Percentiles rank a stretch among this genome's conserved stretches.
Conservation (phyloP, 2,113 vertebrate species). For the Cynopterus brachyotis region DNA sequence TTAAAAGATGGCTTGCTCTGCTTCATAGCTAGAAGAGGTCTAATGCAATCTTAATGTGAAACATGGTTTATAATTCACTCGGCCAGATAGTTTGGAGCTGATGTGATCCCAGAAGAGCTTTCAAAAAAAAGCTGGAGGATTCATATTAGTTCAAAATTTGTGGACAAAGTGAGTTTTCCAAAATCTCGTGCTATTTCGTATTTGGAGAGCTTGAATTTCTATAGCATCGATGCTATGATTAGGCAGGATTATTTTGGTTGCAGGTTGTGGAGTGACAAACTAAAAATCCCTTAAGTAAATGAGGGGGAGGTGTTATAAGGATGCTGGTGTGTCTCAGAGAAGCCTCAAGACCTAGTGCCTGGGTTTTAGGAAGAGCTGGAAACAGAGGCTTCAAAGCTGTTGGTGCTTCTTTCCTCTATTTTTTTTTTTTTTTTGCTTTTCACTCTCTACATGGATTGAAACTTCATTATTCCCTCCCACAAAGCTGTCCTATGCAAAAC, state of each 20-base stretch:
- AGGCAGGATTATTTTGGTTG: neutral
- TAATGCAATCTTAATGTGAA: constrained; percentile 15
- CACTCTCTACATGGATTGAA: neutral
- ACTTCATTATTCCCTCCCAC: neutral
- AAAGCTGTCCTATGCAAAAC: neutral
- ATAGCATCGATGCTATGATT: neutral
- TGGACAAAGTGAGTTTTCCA: neutral
- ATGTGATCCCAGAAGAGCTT: neutral
- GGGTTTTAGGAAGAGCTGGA: neutral
- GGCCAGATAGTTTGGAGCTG: neutral
- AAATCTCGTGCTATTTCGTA: neutral
- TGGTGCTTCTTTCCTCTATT: too few species aligned
- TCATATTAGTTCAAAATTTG: constrained; percentile 36
- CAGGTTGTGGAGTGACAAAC: neutral
- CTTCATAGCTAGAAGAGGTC: constrained; percentile 14
- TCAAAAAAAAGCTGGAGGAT: neutral
- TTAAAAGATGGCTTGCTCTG: neutral
- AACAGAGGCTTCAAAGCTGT: neutral
- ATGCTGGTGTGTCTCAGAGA: neutral
- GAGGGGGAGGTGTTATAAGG: neutral
- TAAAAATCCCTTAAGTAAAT: neutral
- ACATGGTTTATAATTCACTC: neutral
- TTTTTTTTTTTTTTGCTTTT: neutral
- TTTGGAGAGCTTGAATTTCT: neutral
- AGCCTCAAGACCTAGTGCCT: neutral